Base-by-base conservation (phyloP, 2,888 invertebrate species). In the Cabera pusaria region DNA sequence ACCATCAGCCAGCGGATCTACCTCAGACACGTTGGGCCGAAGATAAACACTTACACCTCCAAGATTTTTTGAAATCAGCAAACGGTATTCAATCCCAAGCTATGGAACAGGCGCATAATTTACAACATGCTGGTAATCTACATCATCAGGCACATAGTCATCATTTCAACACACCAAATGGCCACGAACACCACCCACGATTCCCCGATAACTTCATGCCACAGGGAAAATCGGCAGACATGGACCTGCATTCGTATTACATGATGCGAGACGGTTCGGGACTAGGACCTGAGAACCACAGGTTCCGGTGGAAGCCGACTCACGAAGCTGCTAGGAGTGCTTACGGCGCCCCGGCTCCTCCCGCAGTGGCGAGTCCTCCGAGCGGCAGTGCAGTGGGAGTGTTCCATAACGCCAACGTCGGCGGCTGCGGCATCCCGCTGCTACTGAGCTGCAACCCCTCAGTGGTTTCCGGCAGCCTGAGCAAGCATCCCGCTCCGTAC, bases 391-490 rank as follows among this genome's bases (percentile, higher is more conserved):
- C 81, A 1, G 71, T 84, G 5, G 84, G 86, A 1, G 53, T 86
- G 16, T 87, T 85, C 55, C 84, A 85, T 1, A 74, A 73, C 27
- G 81, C 83, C n/a, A 78, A 76, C 32, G 58, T 72, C 5, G 77
- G 80, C n/a, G 64, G 72, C 7, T 87, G 86, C 37, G 83, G 73
- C 4, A 79, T 88, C 16, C 88, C 88, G 1, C 52, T 88, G 28
- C 59, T 88, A 12, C 55, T 89, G 21, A 87, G 87, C 55, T 89
- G 87, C 53, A 80, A 80, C 0, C 88, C 88, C 1, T 75, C 77
- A 0, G 77, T 88, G 3, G 76, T 77, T 1, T 68, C 78, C 5
- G 86, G 86, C 2, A 80, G 71, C 41, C 54, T 84, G 44, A 81
- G 81, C 42, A 23, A 72, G 1, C 69, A 73, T 6, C 56, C 71